These are phyloP conservation scores for Bombus picipes DNA, from an alignment of 1,140 invertebrate genomes.

Conservation along the genomic window DNA sequence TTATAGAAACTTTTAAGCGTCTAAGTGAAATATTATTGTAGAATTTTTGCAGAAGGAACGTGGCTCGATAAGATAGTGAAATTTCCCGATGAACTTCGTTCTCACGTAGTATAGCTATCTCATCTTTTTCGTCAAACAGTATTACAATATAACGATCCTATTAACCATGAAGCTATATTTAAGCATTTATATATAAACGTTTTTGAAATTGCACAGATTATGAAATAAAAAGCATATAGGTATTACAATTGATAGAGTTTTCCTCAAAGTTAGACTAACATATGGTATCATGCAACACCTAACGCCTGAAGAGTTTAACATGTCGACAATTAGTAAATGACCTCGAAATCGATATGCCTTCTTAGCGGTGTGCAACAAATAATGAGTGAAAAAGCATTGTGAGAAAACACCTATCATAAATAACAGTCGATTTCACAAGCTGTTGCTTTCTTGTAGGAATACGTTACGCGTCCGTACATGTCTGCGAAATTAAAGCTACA, in stretches of 20 bases:
- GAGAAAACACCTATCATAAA: constrained; percentile 15
- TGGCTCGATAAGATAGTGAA: not conserved
- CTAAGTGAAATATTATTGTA: not conserved
- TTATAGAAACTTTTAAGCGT: not conserved
- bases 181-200: too few species aligned
- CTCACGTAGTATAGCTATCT: not conserved
- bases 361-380: not conserved
- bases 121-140: not conserved
- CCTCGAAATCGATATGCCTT: constrained; percentile 18
- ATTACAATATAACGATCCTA: too few species aligned
- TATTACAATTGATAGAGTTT: not conserved
- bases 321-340: not conserved
- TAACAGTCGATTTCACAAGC: constrained; percentile 29
- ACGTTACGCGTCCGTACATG: not conserved
- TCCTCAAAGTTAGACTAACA: not conserved
- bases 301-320: not conserved
- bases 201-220: not conserved
- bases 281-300: not conserved
- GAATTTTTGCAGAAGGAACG: not conserved
- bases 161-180: too few species aligned
- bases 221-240: too few species aligned
- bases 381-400: not conserved
- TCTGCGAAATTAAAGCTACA: not conserved
- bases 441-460: not conserved
- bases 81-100: not conserved